Evolutionary conservation across 2,888 invertebrate species (phyloP).

Genomic region (Crossocerus cetratus): DNA sequence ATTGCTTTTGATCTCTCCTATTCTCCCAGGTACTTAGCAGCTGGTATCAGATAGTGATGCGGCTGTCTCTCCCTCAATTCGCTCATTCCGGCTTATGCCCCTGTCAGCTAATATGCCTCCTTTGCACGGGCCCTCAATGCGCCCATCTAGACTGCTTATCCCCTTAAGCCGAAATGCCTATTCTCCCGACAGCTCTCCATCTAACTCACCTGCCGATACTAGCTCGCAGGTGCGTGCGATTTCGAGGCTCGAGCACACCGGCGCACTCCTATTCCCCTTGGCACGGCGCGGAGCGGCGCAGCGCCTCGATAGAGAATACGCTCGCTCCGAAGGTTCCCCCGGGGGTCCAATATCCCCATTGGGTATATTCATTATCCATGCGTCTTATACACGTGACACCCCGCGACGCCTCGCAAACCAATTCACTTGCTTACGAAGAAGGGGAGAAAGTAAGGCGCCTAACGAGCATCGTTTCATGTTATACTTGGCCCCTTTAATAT

Average conservation of each 20-base stretch:
- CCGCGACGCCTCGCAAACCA: conserved; percentile 42
- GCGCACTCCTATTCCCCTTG: conserved; percentile 19
- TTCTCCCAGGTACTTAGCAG: conserved; percentile 24
- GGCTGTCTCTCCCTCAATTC: conserved; percentile 16
- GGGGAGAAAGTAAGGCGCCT: conserved; percentile 47
- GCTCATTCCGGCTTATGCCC: background rate
- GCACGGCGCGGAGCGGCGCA: background rate
- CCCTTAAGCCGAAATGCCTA: conserved; percentile 11
- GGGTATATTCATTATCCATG: conserved; percentile 60
- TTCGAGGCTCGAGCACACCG: conserved; percentile 10
- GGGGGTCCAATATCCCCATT: conserved; percentile 49
- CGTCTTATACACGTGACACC: conserved; percentile 21
- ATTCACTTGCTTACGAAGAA: conserved; percentile 50
- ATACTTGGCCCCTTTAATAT: conserved; percentile 47
- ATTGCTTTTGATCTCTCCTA: conserved; percentile 61
- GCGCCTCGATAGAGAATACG: too few relatives aligned
- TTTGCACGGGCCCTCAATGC: conserved; percentile 12
- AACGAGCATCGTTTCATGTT: conserved; percentile 49
- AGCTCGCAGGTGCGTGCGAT: conserved; percentile 35
- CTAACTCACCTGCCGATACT: conserved; percentile 28
- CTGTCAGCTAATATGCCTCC: background rate
- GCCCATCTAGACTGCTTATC: background rate
- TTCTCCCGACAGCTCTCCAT: conserved; percentile 14
- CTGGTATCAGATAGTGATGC: conserved; percentile 8
- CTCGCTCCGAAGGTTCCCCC: conserved; percentile 12